Evolutionary conservation across 2,888 invertebrate genomes (phyloP), one percentile per base, ranked within the genome.

Genomic region (Taphrorychus bicolor): DNA sequence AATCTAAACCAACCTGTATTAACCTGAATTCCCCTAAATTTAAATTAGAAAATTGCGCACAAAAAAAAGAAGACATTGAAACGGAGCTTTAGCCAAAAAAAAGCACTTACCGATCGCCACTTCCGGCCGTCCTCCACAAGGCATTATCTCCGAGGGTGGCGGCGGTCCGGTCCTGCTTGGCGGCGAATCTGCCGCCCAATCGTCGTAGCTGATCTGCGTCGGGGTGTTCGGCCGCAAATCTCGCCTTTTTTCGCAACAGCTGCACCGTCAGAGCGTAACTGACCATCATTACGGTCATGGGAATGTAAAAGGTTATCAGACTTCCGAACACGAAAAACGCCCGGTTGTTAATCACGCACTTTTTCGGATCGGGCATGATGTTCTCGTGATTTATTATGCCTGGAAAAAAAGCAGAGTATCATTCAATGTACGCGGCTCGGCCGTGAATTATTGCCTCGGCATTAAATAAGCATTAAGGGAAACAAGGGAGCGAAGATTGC

Each of bases 221-320:
- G 14, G 87, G 86, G 78, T 88, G 87, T 57, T 87, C 87, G 42
- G 87, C 91, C 0, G 90, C 91, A 74, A 92, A 86, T 70, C 89
- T 85, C 0, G 93, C 93, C 77, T 93, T 92, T 71, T 91, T 87
- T 75, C 93, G 88, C 73, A 97, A 84, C 73, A 97, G 84, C 73
- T 93, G 91, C 22, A 97, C 94, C 0, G 97, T 97, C 67, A 96
- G 85, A 0, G 93, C 91, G 79, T 96, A 97, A 0, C 95, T 94
- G 64, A 94, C 89, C 70, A 96, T 92, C 97, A 98, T 97, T 75
- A 94, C 93, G 73, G 95, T 85, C 90, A 97, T 94, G 3, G 97
- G 97, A 73, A 97, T 91, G 85, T 97, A 96, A 84, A 98, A 98
- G 32, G 97, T 94, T 63, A 95, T 91, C 78, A 96, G 84, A 0